Evolutionary conservation across 2,888 invertebrate species (phyloP).

Genomic region (Aricia artaxerxes): DNA sequence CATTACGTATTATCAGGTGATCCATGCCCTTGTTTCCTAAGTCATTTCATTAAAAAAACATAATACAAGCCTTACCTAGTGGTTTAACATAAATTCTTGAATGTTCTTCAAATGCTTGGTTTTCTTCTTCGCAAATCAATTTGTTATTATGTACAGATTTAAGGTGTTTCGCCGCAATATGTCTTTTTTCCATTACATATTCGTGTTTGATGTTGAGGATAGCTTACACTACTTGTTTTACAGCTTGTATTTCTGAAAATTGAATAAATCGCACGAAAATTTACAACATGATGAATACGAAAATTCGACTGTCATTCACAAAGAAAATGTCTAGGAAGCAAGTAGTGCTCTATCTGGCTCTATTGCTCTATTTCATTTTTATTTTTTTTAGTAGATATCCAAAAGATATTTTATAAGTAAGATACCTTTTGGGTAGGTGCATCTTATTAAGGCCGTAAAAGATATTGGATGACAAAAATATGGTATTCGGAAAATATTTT

Average conservation of each 20-base stretch:
- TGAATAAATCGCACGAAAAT: neutral
- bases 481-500: neutral
- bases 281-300: neutral
- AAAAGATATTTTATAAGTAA: too few species aligned
- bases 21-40: neutral
- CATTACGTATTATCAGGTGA: neutral
- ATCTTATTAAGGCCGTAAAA: too few species aligned
- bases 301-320: neutral
- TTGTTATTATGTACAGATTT: slow-evolving; percentile 68
- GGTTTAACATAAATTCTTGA: slow-evolving; percentile 49
- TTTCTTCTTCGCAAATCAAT: slow-evolving; percentile 60
- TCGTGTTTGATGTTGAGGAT: slow-evolving; percentile 70
- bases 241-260: neutral
- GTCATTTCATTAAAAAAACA: neutral
- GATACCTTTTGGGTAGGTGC: too few species aligned
- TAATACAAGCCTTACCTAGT: slow-evolving; percentile 46
- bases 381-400: neutral
- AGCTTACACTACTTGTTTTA: slow-evolving; percentile 48
- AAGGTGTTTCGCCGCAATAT: slow-evolving; percentile 65
- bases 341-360: neutral
- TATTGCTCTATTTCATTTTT: neutral
- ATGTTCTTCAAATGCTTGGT: slow-evolving; percentile 53
- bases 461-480: too few species aligned
- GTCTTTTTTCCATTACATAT: slow-evolving; percentile 78
- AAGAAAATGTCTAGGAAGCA: neutral